phyloP scores from a whole-genome alignment of 37 sponge, comb jelly and placozoan species.

The Eunapius fragilis region DNA sequence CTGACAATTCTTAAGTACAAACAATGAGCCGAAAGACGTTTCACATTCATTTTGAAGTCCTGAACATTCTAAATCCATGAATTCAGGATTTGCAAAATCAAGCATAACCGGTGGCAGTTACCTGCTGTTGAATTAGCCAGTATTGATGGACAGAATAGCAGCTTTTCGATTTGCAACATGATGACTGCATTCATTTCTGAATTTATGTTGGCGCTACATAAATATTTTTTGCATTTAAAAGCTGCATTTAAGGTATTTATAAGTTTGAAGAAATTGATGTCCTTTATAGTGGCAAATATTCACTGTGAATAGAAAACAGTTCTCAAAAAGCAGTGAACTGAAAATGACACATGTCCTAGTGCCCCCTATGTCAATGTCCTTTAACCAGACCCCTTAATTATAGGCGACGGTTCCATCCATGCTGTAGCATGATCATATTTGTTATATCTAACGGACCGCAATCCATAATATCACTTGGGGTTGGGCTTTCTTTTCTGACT shows the following conservation, averaged over 20 bases:
- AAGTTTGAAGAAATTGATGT: not conserved
- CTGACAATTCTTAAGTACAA: not conserved
- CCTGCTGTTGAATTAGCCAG: not conserved
- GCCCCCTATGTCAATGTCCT: no score
- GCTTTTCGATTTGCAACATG: not conserved
- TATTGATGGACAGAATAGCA: not conserved
- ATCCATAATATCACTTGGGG: not conserved
- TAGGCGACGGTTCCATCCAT: not conserved
- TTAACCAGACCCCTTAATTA: no score
- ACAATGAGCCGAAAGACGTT: not conserved
- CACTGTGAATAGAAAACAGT: not conserved
- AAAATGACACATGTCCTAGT: no score
- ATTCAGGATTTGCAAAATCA: not conserved
- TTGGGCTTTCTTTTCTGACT: not conserved
- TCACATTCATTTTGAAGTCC: slow-evolving; percentile 44
- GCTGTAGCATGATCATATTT: not conserved
- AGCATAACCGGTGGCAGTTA: not conserved
- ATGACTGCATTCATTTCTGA: not conserved
- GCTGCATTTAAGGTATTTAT: not conserved
- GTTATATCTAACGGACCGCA: not conserved
- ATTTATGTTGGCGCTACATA: not conserved
- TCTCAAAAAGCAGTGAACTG: not conserved
- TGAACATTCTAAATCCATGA: slow-evolving; percentile 2
- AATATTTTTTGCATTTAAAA: not conserved
- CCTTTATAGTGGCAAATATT: not conserved